These are phyloP conservation scores for Thymelicus lineola DNA, from an alignment of 2,888 invertebrate genomes.

Conservation along the genomic window DNA sequence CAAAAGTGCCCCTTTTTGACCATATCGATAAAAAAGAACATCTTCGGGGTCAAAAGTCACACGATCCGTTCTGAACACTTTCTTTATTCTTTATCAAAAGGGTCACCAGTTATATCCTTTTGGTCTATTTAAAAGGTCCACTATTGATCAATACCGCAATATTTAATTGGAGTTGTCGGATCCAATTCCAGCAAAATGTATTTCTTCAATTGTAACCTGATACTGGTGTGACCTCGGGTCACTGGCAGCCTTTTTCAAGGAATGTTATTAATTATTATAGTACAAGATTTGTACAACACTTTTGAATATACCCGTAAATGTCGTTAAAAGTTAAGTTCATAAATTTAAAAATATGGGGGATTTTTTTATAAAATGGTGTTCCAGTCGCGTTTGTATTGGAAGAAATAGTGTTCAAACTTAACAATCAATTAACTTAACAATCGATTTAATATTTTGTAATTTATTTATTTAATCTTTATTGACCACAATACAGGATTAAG, in stretches of 20 bases:
- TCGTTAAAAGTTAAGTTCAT: too few relatives aligned
- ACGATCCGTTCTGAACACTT: conserved; percentile 39
- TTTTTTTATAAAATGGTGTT: too few relatives aligned
- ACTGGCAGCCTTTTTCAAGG: conserved; percentile 46
- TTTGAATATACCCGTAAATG: too few relatives aligned
- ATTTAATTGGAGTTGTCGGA: conserved; percentile 48
- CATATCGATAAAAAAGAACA: conserved; percentile 58
- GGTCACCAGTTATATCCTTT: conserved; percentile 43
- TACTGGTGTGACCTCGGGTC: conserved; percentile 78
- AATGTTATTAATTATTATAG: conserved; percentile 41
- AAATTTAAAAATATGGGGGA: too few relatives aligned
- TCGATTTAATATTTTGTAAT: too few relatives aligned
- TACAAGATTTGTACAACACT: too few relatives aligned
- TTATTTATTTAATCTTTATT: too few relatives aligned
- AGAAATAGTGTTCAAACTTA: too few relatives aligned
- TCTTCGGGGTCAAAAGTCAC: conserved; percentile 66
- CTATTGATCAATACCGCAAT: conserved; percentile 60
- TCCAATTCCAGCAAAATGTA: conserved; percentile 64
- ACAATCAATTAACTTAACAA: too few relatives aligned
- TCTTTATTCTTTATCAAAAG: conserved; percentile 25
- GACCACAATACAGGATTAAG: too few relatives aligned
- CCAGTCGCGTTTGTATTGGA: too few relatives aligned
- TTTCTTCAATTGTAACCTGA: conserved; percentile 65
- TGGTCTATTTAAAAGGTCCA: conserved; percentile 63
- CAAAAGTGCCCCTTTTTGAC: conserved; percentile 65